Evolutionary conservation across 1,140 invertebrate genomes (phyloP), one percentile per base, ranked within the genome.

Genomic region (Meteorus sp.): DNA sequence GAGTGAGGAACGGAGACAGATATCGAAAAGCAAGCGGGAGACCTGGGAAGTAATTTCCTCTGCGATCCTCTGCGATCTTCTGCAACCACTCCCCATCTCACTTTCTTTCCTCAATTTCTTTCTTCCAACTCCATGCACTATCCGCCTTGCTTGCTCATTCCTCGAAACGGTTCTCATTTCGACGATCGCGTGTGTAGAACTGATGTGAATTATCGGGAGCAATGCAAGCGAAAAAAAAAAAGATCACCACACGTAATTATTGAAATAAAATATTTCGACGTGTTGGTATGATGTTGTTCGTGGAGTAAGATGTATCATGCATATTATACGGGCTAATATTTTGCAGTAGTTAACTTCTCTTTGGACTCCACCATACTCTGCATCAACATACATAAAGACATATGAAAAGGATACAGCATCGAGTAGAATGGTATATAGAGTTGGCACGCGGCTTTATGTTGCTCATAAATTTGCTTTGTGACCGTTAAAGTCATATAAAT

Each of bases 401-500:
- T 45, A 23, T 45, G 43, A 45, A 45, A 45, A 45, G 43, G n/a
- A n/a, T n/a, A n/a, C n/a, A n/a, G n/a, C n/a, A n/a, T n/a, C n/a
- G n/a, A n/a, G n/a, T n/a, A n/a, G n/a, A n/a, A n/a, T n/a, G n/a
- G n/a, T n/a, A n/a, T n/a, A n/a, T n/a, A 45, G 33, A 62, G 61
- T 60, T 59, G 66, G 64, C 63, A 68, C 68, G 68, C 61, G 61
- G 65, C 61, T 61, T 53, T 53, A 59, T 61, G 52, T 53, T 61
- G 64, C 62, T 72, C 70, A 56, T 72, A 72, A 72, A 72, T 72
- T 69, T 68, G 61, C 56, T 52, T 41, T 44, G 13, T 9, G 66
- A 69, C 68, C 64, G 65, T 72, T 74, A 73, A 74, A 65, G 69
- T 73, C 69, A 63, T 64, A 68, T 67, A 66, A 72, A 71, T 72